phyloP scores from a whole-genome alignment of 2,797 vertebrate genomes.

The Coluber constrictor region DNA sequence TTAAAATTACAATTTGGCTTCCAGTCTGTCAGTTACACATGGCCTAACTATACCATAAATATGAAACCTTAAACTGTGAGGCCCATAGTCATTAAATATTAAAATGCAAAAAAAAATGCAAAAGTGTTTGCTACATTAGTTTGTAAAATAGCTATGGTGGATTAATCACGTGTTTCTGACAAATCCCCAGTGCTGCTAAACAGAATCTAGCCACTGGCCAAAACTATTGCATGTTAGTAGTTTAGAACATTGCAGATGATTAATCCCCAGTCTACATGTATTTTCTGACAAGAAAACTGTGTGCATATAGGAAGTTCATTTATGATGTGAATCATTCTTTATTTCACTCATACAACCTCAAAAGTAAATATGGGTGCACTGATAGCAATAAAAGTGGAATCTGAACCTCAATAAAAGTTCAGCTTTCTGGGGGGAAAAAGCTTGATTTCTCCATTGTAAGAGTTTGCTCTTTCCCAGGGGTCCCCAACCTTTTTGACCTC shows the following conservation, averaged over 20 bases:
- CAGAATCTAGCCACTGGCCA: too few species aligned
- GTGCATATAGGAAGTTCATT: not conserved
- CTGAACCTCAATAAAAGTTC: conserved; percentile 54
- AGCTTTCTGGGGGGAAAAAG: conserved; percentile 52
- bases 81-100: too few species aligned
- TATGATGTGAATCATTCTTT: not conserved
- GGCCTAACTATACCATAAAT: too few species aligned
- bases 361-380: conserved; percentile 35
- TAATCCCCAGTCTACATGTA: not conserved
- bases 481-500: too few species aligned
- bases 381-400: conserved; percentile 59
- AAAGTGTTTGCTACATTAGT: too few species aligned
- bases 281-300: not conserved
- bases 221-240: not conserved
- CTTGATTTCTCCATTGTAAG: conserved; percentile 54
- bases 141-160: too few species aligned
- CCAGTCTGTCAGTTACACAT: too few species aligned
- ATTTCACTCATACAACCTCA: not conserved
- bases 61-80: too few species aligned
- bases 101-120: too few species aligned
- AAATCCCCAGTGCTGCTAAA: too few species aligned
- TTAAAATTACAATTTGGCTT: too few species aligned
- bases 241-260: not conserved
- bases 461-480: conserved; percentile 19
- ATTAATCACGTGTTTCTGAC: too few species aligned